Percentiles rank a stretch among this genome's conserved stretches.
Evolutionary conservation across 2,888 invertebrate genomes (phyloP).

Genomic region (Myathropa florea): DNA sequence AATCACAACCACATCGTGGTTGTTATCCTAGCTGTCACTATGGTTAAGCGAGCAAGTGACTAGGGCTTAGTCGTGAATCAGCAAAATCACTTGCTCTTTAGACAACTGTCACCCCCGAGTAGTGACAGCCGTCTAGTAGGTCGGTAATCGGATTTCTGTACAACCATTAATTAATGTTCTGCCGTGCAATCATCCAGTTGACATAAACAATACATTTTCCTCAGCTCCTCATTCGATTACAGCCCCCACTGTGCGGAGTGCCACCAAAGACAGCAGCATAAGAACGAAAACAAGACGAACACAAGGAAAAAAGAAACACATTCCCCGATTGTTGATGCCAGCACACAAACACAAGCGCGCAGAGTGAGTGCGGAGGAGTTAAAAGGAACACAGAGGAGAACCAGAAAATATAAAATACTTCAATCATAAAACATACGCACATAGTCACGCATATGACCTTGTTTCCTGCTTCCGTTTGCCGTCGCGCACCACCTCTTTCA

Average conservation of each 20-base stretch:
- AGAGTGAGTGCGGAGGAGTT: not conserved
- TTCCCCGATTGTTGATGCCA: slow-evolving; percentile 23
- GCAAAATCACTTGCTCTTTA: not conserved
- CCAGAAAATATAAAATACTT: slow-evolving; percentile 8
- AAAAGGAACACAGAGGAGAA: not conserved
- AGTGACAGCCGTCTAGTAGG: not conserved
- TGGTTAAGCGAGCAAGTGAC: not conserved
- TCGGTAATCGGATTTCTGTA: not conserved
- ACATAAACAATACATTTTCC: slow-evolving; percentile 10
- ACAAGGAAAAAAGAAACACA: not conserved
- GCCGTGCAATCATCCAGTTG: not conserved
- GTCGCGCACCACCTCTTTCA: not conserved
- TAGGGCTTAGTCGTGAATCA: not conserved
- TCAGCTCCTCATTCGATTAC: slow-evolving; percentile 25
- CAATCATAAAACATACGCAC: slow-evolving; percentile 39
- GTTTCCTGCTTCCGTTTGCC: slow-evolving; percentile 44
- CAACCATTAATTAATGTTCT: slow-evolving; percentile 13
- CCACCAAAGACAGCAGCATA: not conserved
- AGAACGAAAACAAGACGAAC: not conserved
- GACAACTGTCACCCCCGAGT: not conserved
- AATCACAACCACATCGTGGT: not conserved
- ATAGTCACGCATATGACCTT: slow-evolving; percentile 53
- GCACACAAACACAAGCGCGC: not conserved
- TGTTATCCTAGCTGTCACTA: not conserved
- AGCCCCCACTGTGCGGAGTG: slow-evolving; percentile 31